phyloP scores from a whole-genome alignment of 2,113 vertebrate genomes.

The Scatophagus argus region DNA sequence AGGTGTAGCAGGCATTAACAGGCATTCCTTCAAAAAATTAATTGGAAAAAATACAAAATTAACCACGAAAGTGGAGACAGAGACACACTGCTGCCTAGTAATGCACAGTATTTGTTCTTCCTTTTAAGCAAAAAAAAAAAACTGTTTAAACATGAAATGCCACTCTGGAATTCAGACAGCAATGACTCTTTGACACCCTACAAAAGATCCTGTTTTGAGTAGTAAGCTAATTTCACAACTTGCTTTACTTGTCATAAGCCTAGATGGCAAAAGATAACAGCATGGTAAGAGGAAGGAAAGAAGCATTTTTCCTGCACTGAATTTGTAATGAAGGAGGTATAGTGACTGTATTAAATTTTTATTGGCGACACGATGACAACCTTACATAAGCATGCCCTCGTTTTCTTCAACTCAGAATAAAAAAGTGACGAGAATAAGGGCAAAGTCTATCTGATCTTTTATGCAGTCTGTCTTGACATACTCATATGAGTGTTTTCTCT shows the following conservation, averaged over 20 bases:
- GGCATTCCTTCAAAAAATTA: neutral
- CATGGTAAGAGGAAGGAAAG: slow-evolving; percentile 25
- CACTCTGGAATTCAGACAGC: neutral
- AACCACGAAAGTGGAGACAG: neutral
- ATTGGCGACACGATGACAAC: slow-evolving; percentile 66
- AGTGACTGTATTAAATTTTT: slow-evolving; percentile 70
- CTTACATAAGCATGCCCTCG: slow-evolving; percentile 77
- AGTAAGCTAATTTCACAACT: slow-evolving; percentile 26
- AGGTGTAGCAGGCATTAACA: neutral
- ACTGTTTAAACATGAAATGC: neutral
- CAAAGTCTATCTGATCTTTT: slow-evolving; percentile 65
- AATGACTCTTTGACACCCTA: neutral
- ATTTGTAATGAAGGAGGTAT: slow-evolving; percentile 65
- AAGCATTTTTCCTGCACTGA: slow-evolving; percentile 51
- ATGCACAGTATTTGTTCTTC: neutral
- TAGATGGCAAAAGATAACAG: slow-evolving; percentile 14
- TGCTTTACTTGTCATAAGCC: slow-evolving; percentile 11
- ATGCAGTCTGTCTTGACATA: slow-evolving; percentile 51
- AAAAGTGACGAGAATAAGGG: slow-evolving; percentile 64
- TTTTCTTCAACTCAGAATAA: slow-evolving; percentile 70
- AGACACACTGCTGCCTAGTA: neutral
- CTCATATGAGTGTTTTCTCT: slow-evolving; percentile 22
- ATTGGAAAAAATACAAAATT: neutral
- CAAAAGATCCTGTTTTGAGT: neutral
- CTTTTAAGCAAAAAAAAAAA: neutral